A percentile compares a stretch with the other conserved stretches of the same genome.
These are phyloP conservation scores for Himantopus leucocephalus DNA, from an alignment of 2,113 vertebrate species.

Conservation along the genomic window DNA sequence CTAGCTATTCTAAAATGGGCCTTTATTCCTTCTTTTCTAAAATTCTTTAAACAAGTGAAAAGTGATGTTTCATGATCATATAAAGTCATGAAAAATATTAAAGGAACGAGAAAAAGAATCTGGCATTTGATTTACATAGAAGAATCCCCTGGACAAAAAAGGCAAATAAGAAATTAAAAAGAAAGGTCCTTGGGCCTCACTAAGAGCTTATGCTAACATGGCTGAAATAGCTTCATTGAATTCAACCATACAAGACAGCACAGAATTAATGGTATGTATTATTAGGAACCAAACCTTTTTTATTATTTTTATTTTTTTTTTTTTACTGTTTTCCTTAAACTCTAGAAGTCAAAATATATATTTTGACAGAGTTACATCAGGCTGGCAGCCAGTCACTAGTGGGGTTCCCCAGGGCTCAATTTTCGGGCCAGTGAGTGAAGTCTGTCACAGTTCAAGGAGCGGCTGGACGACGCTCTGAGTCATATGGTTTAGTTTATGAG, in stretches of 20 bases:
- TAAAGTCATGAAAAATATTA: background rate
- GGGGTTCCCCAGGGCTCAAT: background rate
- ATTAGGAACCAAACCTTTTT: rapidly evolving
- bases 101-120: background rate
- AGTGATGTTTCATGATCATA: background rate
- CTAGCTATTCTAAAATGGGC: background rate
- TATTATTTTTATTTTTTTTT: background rate
- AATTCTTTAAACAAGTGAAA: background rate
- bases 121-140: background rate
- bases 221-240: background rate
- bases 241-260: background rate
- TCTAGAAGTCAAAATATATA: background rate
- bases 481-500: background rate
- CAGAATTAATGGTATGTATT: background rate
- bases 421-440: background rate
- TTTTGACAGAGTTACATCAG: background rate
- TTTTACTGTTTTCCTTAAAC: background rate
- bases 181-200: background rate
- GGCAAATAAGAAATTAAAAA: background rate
- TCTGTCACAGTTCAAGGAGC: background rate
- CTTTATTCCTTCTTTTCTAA: background rate
- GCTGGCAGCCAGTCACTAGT: background rate
- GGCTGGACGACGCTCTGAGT: rapidly evolving
- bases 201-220: background rate
- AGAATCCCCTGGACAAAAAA: background rate